phyloP scores from a whole-genome alignment of 2,113 vertebrate genomes.

The Hemiscyllium ocellatum region DNA sequence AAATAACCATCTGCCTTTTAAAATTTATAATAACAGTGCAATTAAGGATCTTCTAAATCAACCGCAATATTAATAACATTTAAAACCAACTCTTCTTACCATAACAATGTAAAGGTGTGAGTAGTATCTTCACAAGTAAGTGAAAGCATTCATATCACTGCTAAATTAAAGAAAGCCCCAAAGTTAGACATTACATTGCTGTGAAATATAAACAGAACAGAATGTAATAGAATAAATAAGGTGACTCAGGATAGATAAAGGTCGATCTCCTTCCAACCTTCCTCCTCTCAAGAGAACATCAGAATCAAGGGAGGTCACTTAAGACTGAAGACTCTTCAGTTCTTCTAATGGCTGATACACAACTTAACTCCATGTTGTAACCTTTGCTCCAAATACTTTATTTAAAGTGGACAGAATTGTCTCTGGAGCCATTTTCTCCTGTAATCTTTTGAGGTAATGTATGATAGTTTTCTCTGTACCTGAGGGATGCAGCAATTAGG shows the following conservation, averaged over 20 bases:
- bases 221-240: no score
- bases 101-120: neutral
- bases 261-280: neutral
- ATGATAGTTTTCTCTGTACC: neutral
- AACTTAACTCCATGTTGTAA: no score
- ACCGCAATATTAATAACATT: no score
- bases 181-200: neutral
- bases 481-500: neutral
- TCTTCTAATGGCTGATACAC: no score
- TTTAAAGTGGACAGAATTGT: no score
- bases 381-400: no score
- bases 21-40: neutral
- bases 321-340: no score
- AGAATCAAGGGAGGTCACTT: no score
- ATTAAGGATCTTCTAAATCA: neutral
- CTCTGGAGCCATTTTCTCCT: no score
- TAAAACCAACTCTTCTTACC: neutral
- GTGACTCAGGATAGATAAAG: neutral
- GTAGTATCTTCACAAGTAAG: neutral
- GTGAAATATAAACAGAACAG: no score
- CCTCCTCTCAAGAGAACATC: no score
- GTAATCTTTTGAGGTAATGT: neutral
- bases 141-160: neutral
- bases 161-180: neutral
- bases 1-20: neutral